Evolutionary conservation across 2,888 invertebrate species (phyloP).

Genomic region (Lasioglossum zephyrum): DNA sequence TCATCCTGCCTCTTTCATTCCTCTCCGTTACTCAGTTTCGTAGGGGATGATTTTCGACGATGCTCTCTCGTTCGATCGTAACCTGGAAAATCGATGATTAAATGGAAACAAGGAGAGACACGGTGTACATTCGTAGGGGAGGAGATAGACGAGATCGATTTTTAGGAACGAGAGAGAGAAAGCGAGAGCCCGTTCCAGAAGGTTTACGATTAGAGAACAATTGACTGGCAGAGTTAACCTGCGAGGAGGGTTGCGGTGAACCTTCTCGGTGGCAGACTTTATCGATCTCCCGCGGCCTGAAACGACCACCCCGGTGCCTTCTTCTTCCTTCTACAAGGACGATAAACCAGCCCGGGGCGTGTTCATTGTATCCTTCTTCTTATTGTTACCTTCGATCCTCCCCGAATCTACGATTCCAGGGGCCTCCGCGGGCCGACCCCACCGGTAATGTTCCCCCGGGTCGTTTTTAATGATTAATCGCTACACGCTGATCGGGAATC

Average conservation of each 20-base stretch:
- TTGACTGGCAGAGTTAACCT: constrained; percentile 73
- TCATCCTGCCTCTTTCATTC: neutral
- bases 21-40: neutral
- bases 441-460: constrained; percentile 4
- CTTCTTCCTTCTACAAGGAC: constrained; percentile 69
- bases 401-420: constrained; percentile 48
- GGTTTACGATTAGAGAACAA: constrained; percentile 74
- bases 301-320: constrained; percentile 73
- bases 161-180: constrained; percentile 49
- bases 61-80: neutral
- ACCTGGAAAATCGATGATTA: neutral
- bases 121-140: neutral
- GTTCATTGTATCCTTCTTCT: constrained; percentile 61
- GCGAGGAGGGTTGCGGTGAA: constrained; percentile 65
- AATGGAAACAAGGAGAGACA: neutral
- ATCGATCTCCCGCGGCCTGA: constrained; percentile 74
- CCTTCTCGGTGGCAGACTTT: constrained; percentile 73
- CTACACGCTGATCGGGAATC: constrained; percentile 22
- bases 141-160: constrained; percentile 63
- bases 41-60: neutral
- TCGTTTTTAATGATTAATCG: constrained; percentile 44
- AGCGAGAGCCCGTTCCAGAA: constrained; percentile 52
- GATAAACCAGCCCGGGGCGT: constrained; percentile 63
- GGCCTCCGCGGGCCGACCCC: constrained; percentile 1
- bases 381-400: constrained; percentile 53